phyloP scores from a whole-genome alignment of 2,888 invertebrate genomes.

The Cosmia trapezina region DNA sequence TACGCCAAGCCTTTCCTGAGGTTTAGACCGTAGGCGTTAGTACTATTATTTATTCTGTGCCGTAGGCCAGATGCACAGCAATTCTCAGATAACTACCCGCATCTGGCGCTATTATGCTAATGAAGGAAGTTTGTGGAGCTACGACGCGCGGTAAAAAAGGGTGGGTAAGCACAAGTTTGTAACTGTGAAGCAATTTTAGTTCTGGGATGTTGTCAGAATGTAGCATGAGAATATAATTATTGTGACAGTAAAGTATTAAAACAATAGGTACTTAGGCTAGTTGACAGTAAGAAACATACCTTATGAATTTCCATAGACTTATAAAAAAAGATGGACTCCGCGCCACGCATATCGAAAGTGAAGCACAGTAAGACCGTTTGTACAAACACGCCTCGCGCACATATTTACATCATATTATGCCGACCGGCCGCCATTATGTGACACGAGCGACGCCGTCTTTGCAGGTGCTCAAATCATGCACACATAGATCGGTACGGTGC shows the following conservation, averaged over 20 bases:
- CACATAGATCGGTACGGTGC: too few species aligned
- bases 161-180: constrained; percentile 35
- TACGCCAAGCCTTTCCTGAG: constrained; percentile 7
- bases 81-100: constrained; percentile 60
- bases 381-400: too few species aligned
- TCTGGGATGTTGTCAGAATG: background rate
- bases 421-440: too few species aligned
- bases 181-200: constrained; percentile 39
- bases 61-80: constrained; percentile 58
- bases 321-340: too few species aligned
- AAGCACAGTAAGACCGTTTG: too few species aligned
- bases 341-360: too few species aligned
- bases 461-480: too few species aligned
- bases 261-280: background rate
- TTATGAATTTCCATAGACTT: too few species aligned
- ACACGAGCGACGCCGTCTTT: too few species aligned
- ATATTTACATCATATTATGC: too few species aligned
- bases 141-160: constrained; percentile 51
- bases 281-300: background rate
- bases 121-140: constrained; percentile 53
- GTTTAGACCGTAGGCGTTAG: constrained; percentile 57
- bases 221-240: constrained; percentile 28
- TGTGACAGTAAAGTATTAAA: background rate
- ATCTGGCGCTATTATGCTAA: constrained; percentile 65
- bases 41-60: too few species aligned